These are phyloP conservation scores for Sebastes schlegelii DNA, from an alignment of 2,113 vertebrate species.

Conservation along the genomic window DNA sequence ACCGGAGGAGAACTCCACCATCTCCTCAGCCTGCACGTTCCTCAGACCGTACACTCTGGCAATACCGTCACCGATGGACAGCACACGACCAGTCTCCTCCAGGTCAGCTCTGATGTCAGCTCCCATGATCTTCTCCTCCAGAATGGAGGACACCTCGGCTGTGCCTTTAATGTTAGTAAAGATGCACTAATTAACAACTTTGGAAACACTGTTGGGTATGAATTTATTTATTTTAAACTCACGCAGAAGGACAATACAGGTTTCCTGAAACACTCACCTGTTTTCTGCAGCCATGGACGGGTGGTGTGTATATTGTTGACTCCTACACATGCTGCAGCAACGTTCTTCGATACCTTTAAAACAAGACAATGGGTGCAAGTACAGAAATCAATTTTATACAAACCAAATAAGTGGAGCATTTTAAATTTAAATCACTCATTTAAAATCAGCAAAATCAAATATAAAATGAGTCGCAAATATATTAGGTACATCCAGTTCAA, in stretches of 20 bases:
- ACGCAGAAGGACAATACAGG: neutral
- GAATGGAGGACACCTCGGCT: constrained; percentile 95
- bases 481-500: neutral
- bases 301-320: constrained; percentile 89
- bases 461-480: neutral
- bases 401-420: neutral
- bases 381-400: neutral
- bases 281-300: constrained; percentile 87
- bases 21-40: constrained; percentile 98
- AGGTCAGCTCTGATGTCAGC: constrained; percentile 91
- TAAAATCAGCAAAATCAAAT: neutral
- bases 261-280: constrained; percentile 82
- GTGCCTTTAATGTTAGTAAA: constrained; percentile 82
- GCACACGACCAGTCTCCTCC: constrained; percentile 95
- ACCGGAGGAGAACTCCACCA: constrained; percentile 99
- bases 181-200: neutral
- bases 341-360: constrained; percentile 89
- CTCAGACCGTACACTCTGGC: constrained; percentile 95
- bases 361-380: neutral
- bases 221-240: neutral
- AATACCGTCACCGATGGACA: constrained; percentile 97
- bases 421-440: neutral
- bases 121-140: constrained; percentile 95
- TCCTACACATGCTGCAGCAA: constrained; percentile 90
- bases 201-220: neutral